Base-by-base conservation (phyloP, 2,888 invertebrate genomes). In the Cosmia trapezina region DNA sequence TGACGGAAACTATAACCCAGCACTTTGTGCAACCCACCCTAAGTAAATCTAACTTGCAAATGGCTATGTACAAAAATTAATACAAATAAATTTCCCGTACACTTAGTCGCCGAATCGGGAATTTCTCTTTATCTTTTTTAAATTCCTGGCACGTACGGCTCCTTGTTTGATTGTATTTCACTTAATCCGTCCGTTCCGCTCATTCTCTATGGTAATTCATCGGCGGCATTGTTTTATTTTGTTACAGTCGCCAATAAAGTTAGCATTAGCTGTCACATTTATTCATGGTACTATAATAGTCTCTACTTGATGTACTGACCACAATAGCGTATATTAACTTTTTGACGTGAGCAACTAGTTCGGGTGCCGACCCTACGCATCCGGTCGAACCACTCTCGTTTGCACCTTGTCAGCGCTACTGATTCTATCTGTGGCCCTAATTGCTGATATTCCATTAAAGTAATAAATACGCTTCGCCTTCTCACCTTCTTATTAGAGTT, bases 391-490 rank as follows among this genome's bases (percentile, higher is more conserved):
- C 92, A 94, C 93, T 94, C 95, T 95, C 95, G 95, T 95, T 96
- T 96, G 95, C 96, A 96, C 95, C 95, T 95, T 96, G 96, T 95
- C 96, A 95, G 95, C 94, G 93, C 94, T 92, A 92, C 94, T 90
- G 96, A 96, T 96, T 94, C 94, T 94, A 95, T 95, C 95, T 92
- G 83, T 85, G 86, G 86, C 90, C 91, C 94, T 96, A 95, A 95
- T 96, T 95, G 95, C 94, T 95, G 94, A 96, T 95, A 95, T 95
- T 95, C 95, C 95, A 95, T 95, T 95, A 95, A 93, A 94, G 93
- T 95, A 94, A 94, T 95, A 95, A 94, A 94, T 94, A 95, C 91
- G 92, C 89, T 91, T 90, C 90, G 91, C 92, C 91, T 94, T 94
- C 94, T 93, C 95, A 91, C 94, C 95, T 95, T 90, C 92, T 91